Percentiles rank a stretch among this genome's conserved stretches.
Evolutionary conservation across 2,888 invertebrate genomes (phyloP).

Genomic region (Metellina segmentata): DNA sequence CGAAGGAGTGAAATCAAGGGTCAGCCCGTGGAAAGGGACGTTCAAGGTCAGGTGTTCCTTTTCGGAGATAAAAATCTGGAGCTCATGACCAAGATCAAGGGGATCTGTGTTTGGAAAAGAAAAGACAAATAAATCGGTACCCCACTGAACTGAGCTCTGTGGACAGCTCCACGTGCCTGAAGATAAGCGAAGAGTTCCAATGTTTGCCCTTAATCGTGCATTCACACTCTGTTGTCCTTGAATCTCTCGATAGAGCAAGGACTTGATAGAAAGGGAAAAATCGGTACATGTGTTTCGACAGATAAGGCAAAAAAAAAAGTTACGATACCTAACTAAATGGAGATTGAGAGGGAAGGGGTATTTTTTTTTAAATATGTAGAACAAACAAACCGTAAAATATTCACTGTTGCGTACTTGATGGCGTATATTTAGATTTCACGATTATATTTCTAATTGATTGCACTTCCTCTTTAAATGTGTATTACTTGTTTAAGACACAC

Average conservation of each 20-base stretch:
- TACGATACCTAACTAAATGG: slow-evolving; percentile 10
- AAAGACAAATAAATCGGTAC: background rate
- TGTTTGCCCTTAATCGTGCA: slow-evolving; percentile 68
- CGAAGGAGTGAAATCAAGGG: too few relatives aligned
- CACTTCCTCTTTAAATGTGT: too few relatives aligned
- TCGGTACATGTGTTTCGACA: slow-evolving; percentile 30
- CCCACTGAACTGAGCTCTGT: too few relatives aligned
- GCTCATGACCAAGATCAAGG: background rate
- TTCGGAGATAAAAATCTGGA: background rate
- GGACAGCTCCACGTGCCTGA: slow-evolving; percentile 44
- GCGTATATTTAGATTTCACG: background rate
- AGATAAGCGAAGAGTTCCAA: slow-evolving; percentile 47
- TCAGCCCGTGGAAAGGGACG: background rate
- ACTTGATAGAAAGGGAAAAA: slow-evolving; percentile 72
- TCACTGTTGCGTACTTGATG: background rate
- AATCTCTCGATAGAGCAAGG: slow-evolving; percentile 56
- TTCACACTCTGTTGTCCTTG: slow-evolving; percentile 66
- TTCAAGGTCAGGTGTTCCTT: background rate
- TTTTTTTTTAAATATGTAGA: background rate
- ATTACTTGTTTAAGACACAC: too few relatives aligned
- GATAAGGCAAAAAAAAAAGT: slow-evolving; percentile 18
- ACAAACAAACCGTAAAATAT: background rate
- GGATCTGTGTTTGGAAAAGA: background rate
- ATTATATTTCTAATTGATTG: too few relatives aligned
- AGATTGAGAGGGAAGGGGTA: slow-evolving; percentile 18